phyloP scores from a whole-genome alignment of 2,797 vertebrate genomes.

The Chromis chromis region DNA sequence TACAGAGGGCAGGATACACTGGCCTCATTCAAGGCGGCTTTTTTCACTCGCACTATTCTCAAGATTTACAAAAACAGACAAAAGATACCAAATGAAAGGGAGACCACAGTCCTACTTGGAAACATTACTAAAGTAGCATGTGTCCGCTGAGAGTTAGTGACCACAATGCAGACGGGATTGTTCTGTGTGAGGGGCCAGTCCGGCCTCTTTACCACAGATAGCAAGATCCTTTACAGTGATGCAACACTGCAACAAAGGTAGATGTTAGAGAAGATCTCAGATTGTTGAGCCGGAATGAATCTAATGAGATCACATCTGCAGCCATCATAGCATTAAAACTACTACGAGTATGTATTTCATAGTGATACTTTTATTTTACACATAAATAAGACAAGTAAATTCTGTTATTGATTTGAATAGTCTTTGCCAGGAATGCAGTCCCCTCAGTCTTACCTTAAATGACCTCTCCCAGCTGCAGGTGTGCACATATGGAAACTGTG shows the following conservation, averaged over 20 bases:
- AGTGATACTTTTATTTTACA: background rate
- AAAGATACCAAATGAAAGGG: constrained; percentile 70
- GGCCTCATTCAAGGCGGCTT: constrained; percentile 76
- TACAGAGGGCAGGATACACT: constrained; percentile 78
- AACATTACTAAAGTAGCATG: constrained; percentile 61
- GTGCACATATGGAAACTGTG: constrained; percentile 26
- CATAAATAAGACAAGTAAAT: background rate
- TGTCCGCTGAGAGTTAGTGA: constrained; percentile 67
- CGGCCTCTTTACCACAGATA: constrained; percentile 44
- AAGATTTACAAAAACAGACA: constrained; percentile 80
- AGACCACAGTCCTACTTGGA: constrained; percentile 66
- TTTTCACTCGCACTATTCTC: constrained; percentile 73
- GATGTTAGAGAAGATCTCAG: background rate
- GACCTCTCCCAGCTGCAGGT: constrained; percentile 45
- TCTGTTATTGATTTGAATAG: background rate
- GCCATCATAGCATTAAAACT: background rate
- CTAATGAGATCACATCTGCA: constrained; percentile 9
- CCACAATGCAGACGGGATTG: constrained; percentile 59
- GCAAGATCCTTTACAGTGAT: constrained; percentile 38
- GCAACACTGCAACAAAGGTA: constrained; percentile 16
- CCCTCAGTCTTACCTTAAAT: constrained; percentile 40
- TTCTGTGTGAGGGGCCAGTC: constrained; percentile 39
- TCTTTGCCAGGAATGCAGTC: constrained; percentile 13
- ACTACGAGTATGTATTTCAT: background rate
- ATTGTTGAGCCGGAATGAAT: constrained; percentile 1